Base-by-base conservation (phyloP, 2,888 invertebrate species). In the Oxystoma pomonae region DNA sequence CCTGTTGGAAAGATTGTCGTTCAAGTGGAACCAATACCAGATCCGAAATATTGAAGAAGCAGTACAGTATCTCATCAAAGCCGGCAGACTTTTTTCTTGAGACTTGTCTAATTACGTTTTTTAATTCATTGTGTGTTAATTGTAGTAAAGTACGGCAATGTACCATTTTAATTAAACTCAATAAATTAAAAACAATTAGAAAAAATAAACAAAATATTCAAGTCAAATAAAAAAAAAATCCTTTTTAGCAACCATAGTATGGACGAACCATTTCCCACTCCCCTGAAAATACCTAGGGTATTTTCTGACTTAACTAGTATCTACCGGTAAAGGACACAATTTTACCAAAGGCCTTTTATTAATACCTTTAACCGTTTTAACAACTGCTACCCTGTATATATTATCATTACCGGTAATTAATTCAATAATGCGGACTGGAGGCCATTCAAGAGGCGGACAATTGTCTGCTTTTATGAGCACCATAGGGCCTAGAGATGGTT, bases 271-370 rank as follows among this genome's bases (percentile, higher is more conserved):
- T 53, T 53, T 5, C 5, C 53, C 35, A 16, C 53, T n/a, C 19
- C 53, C n/a, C 53, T 53, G 53, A 53, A 3, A 53, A 53, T 53
- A 53, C 53, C 53, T 53, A 53, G 53, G 53, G 53, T 53, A 53
- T 53, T 53, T 53, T 53, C 5, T 17, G 53, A 9, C 3, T n/a
- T 19, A 53, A 53, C n/a, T 17, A n/a, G n/a, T n/a, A n/a, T n/a
- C n/a, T 16, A 53, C 5, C 3, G 53, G 53, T 53, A 53, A 53
- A 53, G 53, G 19, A 19, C 35, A 35, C 35, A 35, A 35, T 35
- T 35, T 35, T 7, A 35, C 35, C 12, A 35, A 35, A 35, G 35
- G 17, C n/a, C 53, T 17, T 16, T 19, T 53, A 53, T 9, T 9
- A 53, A 19, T n/a, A 9, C 53, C 53, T 53, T 53, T 53, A 19